These are phyloP conservation scores for Ceyx cyanopectus DNA, from an alignment of 2,113 vertebrate species.

Conservation along the genomic window DNA sequence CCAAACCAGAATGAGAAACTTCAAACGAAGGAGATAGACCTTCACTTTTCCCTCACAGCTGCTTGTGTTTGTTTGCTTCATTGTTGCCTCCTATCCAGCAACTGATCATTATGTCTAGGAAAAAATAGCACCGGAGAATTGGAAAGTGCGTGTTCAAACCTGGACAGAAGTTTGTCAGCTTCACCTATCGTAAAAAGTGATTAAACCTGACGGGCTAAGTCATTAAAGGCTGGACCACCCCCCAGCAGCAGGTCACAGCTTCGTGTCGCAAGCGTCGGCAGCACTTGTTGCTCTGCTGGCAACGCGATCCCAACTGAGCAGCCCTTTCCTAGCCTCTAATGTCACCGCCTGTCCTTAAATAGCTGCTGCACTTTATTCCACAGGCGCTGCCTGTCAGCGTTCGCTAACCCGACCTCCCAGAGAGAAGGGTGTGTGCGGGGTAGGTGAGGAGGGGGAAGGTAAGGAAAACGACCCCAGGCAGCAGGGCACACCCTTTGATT, in stretches of 20 bases:
- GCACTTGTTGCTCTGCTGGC: not conserved
- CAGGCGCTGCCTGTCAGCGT: not conserved
- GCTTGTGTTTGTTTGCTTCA: not conserved
- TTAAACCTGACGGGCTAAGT: not conserved
- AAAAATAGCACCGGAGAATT: slow-evolving; percentile 19
- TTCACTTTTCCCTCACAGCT: slow-evolving; percentile 13
- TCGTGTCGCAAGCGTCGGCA: accelerated
- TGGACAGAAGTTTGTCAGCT: not conserved
- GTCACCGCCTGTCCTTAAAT: not conserved
- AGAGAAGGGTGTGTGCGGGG: not conserved
- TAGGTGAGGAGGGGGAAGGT: not conserved
- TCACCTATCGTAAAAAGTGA: accelerated
- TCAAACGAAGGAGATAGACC: not conserved
- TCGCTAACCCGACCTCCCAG: not conserved
- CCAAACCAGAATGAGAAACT: not conserved
- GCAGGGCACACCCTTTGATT: not conserved
- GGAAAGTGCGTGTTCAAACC: slow-evolving; percentile 19
- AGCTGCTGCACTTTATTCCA: not conserved
- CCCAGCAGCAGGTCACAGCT: not conserved
- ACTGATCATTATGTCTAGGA: slow-evolving; percentile 28
- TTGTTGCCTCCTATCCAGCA: not conserved
- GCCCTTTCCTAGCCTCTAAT: not conserved
- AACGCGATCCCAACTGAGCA: not conserved
- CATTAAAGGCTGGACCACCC: not conserved
- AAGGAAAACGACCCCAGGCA: not conserved